Base-by-base conservation (phyloP, 2,797 vertebrate species). In the Coilia nasus region DNA sequence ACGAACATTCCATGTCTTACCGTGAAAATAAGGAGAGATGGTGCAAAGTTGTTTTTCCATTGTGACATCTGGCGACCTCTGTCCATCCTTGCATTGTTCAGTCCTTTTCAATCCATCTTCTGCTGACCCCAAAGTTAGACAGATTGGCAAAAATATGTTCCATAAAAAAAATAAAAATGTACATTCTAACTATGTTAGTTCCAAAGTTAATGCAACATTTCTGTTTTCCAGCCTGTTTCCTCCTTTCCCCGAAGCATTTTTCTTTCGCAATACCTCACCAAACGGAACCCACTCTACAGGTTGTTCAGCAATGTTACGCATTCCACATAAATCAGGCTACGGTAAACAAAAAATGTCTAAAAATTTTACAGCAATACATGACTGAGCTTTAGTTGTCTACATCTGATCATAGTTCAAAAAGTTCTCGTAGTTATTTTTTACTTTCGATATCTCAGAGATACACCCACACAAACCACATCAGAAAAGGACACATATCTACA, bases 381-480 rank as follows among this genome's bases (percentile, higher is more conserved):
- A 4, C 50, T 17, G 15, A 67, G 23, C 6, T 25, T 25, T 12
- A 31, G 23, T 0, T 28, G 10, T 17, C 57, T 59, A 31, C 12
- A 17, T 14, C 12, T 10, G 17, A 6, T 7, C 0, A 75, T 21
- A 44, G 17, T 41, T 21, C 19, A 23, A 19, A 75, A 19, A 41
- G 31, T 75, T 75, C 15, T 35, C 6, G 71, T 44, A 44, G 25
- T 31, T 44, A 21, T 19, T 78, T 41, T 78, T 75, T 78, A 78
- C 71, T 78, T 78, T 78, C 71, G 71, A 41, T 64, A 64, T 64
- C 60, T 19, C 5, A 19, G n/a, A 23, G 57, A 11, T 64, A 64
- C 67, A 75, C 67, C 71, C 71, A 78, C 71, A 78, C 71, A 44
- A 78, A 78, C 71, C 71, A 78, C 71, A 78, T 75, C 67, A 44